phyloP scores from a whole-genome alignment of 2,888 invertebrate genomes.

The Plagodis dolabraria region DNA sequence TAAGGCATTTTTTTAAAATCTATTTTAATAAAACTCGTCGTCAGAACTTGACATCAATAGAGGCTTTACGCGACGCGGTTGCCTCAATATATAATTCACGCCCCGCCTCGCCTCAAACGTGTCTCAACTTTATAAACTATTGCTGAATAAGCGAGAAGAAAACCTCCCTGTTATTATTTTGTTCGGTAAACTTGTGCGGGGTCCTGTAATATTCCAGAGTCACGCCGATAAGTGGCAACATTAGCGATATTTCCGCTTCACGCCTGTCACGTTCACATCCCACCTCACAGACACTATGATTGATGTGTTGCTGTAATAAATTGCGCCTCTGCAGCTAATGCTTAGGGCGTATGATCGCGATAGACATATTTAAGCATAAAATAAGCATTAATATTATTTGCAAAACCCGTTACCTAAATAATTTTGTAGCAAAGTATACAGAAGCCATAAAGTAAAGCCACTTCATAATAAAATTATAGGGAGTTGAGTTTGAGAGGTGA shows the following conservation, averaged over 20 bases:
- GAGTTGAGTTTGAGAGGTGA: no score
- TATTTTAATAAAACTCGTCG: not conserved
- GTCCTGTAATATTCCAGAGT: slow-evolving; percentile 37
- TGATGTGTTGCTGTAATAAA: slow-evolving; percentile 34
- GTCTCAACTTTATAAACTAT: slow-evolving; percentile 25
- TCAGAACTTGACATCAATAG: slow-evolving; percentile 14
- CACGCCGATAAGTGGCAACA: slow-evolving; percentile 42
- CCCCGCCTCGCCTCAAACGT: slow-evolving; percentile 11
- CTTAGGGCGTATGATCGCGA: not conserved
- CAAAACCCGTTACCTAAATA: not conserved
- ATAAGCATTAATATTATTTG: not conserved
- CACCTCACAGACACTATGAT: slow-evolving; percentile 38
- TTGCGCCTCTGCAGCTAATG: slow-evolving; percentile 14
- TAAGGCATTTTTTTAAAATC: not conserved
- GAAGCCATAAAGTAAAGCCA: no score
- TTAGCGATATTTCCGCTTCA: slow-evolving; percentile 39
- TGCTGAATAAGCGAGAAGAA: slow-evolving; percentile 20
- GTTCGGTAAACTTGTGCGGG: slow-evolving; percentile 15
- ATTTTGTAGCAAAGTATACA: no score
- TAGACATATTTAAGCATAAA: not conserved
- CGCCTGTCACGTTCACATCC: slow-evolving; percentile 36
- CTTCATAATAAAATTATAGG: no score
- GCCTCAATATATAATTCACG: slow-evolving; percentile 9
- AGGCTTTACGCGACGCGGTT: slow-evolving; percentile 8
- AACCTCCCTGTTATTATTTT: slow-evolving; percentile 16